Percentiles rank a stretch among this genome's conserved stretches.
These are phyloP conservation scores for Drosophila kanekoi DNA, from an alignment of 2,888 invertebrate genomes.

Conservation along the genomic window DNA sequence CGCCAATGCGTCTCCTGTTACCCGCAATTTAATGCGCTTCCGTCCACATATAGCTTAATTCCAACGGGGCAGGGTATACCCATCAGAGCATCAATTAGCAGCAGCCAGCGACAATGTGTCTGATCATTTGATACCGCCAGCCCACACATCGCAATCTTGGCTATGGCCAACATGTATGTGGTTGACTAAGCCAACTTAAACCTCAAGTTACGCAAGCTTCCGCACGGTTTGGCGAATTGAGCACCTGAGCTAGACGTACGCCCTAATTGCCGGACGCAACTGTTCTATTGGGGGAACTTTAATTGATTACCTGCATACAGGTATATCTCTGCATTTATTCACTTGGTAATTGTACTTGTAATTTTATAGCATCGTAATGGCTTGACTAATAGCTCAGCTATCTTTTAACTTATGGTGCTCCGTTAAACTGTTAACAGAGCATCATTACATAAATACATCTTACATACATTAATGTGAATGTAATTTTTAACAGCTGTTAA, in stretches of 20 bases:
- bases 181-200: constrained; percentile 12
- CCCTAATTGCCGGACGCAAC: constrained; percentile 16
- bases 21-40: constrained; percentile 63
- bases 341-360: too few species aligned
- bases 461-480: too few species aligned
- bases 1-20: constrained; percentile 38
- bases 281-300: constrained; percentile 19
- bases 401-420: too few species aligned
- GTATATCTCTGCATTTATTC: not conserved
- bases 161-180: not conserved
- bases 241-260: not conserved
- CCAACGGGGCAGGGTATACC: not conserved
- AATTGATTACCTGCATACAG: constrained; percentile 15
- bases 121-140: not conserved
- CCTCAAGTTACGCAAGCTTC: not conserved
- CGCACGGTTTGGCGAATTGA: constrained; percentile 12
- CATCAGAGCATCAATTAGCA: constrained; percentile 19
- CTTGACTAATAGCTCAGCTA: too few species aligned
- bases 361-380: too few species aligned
- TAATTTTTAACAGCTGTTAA: too few species aligned
- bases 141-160: not conserved
- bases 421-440: too few species aligned
- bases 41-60: constrained; percentile 43
- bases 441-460: too few species aligned
- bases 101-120: not conserved